Base-by-base conservation (phyloP, 2,888 invertebrate species). In the Cryptocheilus praepositus region DNA sequence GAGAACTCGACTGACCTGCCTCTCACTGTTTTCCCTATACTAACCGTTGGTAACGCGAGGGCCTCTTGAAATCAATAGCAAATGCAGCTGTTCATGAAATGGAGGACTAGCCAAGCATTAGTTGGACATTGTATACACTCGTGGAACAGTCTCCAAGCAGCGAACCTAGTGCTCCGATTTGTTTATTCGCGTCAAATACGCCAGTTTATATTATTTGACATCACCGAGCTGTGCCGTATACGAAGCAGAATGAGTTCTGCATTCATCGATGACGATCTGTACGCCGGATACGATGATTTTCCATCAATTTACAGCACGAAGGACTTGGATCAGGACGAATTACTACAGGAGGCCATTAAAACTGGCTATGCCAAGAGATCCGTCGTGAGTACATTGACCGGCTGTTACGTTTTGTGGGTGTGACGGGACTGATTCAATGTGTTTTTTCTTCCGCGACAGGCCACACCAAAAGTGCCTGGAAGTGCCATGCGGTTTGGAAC, bases 321-420 rank as follows among this genome's bases (percentile, higher is more conserved):
- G 86, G 93, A 93, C 84, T 88, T 95, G 69, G 91, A 93, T 59
- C 92, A 93, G 77, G 95, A 95, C 87, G 92, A 93, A 75, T 91
- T 90, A 28, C 94, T 95, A 82, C 95, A 95, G 87, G 93, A 95
- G 86, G 93, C 95, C 13, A 90, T 95, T n/a, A 91, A 92, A 76
- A 94, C 91, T 0, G 94, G 95, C 73, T 93, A 95, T 82, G 93
- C 93, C 18, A 91, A 94, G 56, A 89, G 94, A 79, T 93, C 93
- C 60, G 90, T 92, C 71, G 93, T 94, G 78, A 91, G 91, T 81
- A 49, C 51, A 44, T 64, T 65, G 61, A 36, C 1, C 11, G 13
- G 1, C 3, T n/a, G 58, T 16, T 4, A 36, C 52, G 4, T 28
- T 51, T 15, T 49, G 64, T 36, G 51, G 22, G 28, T 54, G 28